A percentile compares a stretch with the other conserved stretches of the same genome.
These are phyloP conservation scores for Onthophagus sagittarius DNA, from an alignment of 2,888 invertebrate genomes.

Conservation along the genomic window DNA sequence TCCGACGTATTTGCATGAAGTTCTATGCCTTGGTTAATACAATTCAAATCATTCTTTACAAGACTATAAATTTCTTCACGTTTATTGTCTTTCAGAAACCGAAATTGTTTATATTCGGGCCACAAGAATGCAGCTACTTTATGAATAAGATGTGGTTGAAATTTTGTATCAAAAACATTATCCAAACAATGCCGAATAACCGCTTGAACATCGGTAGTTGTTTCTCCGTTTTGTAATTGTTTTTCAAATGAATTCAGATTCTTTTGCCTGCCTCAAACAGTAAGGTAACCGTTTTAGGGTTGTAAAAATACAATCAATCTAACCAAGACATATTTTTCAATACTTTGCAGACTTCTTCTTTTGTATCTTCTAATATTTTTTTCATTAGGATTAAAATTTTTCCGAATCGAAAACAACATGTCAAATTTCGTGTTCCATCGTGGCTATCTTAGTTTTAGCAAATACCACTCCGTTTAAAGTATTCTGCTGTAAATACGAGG, in stretches of 20 bases:
- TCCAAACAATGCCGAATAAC: conserved; percentile 4
- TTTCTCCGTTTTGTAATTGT: neutral
- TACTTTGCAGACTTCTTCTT: conserved; percentile 7
- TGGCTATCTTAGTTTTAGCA: too few relatives aligned
- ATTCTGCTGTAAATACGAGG: too few relatives aligned
- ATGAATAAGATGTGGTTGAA: conserved; percentile 2
- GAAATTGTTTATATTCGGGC: conserved; percentile 8
- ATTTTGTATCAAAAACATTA: conserved; percentile 8
- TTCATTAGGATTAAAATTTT: conserved; percentile 3
- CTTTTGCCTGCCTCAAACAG: conserved; percentile 3
- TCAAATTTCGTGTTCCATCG: too few relatives aligned
- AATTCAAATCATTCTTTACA: conserved; percentile 9
- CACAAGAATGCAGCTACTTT: conserved; percentile 2
- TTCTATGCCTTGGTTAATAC: too few relatives aligned
- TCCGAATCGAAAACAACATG: conserved; percentile 6
- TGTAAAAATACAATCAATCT: conserved; percentile 7
- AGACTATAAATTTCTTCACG: conserved; percentile 4
- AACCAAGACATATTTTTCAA: neutral
- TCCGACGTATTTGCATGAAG: too few relatives aligned
- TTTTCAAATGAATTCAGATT: neutral
- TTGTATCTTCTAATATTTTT: conserved; percentile 1
- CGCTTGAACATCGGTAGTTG: neutral
- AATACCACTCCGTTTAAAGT: neutral
- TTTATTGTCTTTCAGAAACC: conserved; percentile 2
- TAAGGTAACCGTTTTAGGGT: conserved; percentile 10